Evolutionary conservation across 2,797 vertebrate species (phyloP).

Genomic region (Selene dorsalis): DNA sequence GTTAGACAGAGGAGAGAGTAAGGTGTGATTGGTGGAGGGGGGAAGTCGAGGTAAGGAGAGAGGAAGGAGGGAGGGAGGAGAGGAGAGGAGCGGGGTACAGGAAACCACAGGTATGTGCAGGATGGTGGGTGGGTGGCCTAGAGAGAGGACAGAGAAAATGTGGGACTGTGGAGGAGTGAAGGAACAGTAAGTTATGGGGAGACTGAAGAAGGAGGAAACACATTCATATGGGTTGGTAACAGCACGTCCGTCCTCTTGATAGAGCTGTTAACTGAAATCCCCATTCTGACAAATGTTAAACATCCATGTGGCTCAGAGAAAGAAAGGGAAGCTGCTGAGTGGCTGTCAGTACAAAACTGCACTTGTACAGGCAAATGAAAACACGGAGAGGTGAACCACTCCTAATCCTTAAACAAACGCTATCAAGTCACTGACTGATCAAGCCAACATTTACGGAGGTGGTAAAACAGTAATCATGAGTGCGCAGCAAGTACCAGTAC

Average conservation of each 20-base stretch:
- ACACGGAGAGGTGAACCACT: conserved; percentile 60
- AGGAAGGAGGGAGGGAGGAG: conserved; percentile 48
- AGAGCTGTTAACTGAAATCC: conserved; percentile 34
- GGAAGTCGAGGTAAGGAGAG: conserved; percentile 54
- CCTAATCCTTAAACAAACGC: conserved; percentile 67
- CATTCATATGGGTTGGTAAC: conserved; percentile 18
- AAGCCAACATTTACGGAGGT: conserved; percentile 42
- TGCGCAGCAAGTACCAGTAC: conserved; percentile 18
- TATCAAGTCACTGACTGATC: conserved; percentile 46
- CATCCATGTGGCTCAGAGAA: conserved; percentile 26
- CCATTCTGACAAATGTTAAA: conserved; percentile 28
- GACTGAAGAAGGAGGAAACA: conserved; percentile 43
- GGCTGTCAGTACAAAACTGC: conserved; percentile 38
- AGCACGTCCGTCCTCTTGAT: conserved; percentile 25
- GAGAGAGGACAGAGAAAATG: conserved; percentile 60
- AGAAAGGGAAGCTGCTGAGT: conserved; percentile 39
- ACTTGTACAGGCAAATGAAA: conserved; percentile 66
- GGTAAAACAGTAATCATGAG: conserved; percentile 64
- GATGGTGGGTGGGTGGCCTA: conserved; percentile 78
- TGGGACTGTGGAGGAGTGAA: conserved; percentile 56
- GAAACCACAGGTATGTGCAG: conserved; percentile 87
- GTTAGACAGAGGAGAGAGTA: conserved; percentile 40
- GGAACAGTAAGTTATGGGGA: conserved; percentile 45
- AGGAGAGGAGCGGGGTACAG: conserved; percentile 68
- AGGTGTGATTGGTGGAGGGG: conserved; percentile 24